Conservation (phyloP, 2,113 vertebrate genomes). For the human (Homo sapiens) region DNA sequence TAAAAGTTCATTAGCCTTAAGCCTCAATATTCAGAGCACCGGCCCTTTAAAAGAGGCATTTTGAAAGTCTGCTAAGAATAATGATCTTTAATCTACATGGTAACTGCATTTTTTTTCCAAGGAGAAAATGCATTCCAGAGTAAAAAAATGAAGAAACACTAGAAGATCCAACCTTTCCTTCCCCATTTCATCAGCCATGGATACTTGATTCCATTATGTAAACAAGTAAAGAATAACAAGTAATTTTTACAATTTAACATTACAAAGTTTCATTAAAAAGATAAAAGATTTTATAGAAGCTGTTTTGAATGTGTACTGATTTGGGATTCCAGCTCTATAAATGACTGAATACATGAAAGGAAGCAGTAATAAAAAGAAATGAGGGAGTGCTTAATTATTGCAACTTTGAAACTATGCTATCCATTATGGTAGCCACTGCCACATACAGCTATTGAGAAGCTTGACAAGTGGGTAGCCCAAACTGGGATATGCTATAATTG, state of each 20-base stretch:
- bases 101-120: not conserved
- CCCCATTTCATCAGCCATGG: not conserved
- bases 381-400: not conserved
- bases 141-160: not conserved
- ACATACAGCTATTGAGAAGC: not conserved
- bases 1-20: slow-evolving; percentile 4
- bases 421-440: not conserved
- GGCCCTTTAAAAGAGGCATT: slow-evolving; percentile 32
- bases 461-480: not conserved
- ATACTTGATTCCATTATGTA: not conserved
- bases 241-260: slow-evolving; percentile 8
- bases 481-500: not conserved
- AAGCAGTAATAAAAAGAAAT: not conserved
- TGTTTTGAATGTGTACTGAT: not conserved
- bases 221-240: not conserved
- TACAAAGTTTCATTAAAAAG: not conserved
- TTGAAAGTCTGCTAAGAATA: slow-evolving; percentile 36
- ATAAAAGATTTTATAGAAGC: not conserved
- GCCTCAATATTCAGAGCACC: not conserved
- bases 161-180: not conserved
- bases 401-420: not conserved
- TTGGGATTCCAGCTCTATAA: slow-evolving; percentile 1
- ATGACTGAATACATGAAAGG: not conserved
- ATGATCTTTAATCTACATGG: not conserved
- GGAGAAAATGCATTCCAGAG: slow-evolving; percentile 28